A percentile compares a stretch with the other conserved stretches of the same genome.
phyloP scores from a whole-genome alignment of 1,140 invertebrate species.

The Leptopilina clavipes region DNA sequence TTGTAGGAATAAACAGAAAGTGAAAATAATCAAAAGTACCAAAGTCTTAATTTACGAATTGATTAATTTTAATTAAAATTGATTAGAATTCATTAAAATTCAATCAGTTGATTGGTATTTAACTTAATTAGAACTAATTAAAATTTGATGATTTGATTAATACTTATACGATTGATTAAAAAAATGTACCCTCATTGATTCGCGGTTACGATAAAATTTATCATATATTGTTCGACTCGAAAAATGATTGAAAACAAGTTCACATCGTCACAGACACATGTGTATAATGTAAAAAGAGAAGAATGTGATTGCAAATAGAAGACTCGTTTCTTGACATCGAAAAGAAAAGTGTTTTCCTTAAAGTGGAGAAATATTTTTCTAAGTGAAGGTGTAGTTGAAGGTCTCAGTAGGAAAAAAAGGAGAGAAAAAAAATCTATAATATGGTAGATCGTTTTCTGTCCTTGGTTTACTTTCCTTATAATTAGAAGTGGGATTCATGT shows the following conservation, averaged over 20 bases:
- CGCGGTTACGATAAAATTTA: too few species aligned
- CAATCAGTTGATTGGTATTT: too few species aligned
- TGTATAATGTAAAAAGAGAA: not conserved
- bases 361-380: slow-evolving; percentile 28
- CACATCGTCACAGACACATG: slow-evolving; percentile 25
- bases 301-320: not conserved
- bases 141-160: too few species aligned
- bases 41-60: too few species aligned
- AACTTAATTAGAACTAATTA: too few species aligned
- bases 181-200: too few species aligned
- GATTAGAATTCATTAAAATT: too few species aligned
- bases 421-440: not conserved
- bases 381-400: slow-evolving; percentile 34
- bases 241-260: slow-evolving; percentile 37
- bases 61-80: too few species aligned
- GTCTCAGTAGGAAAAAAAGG: not conserved
- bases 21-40: too few species aligned
- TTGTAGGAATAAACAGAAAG: too few species aligned
- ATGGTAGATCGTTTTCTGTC: slow-evolving; percentile 21
- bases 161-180: too few species aligned
- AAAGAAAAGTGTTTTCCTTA: slow-evolving; percentile 21
- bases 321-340: not conserved
- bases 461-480: slow-evolving; percentile 42
- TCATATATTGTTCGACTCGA: too few species aligned
- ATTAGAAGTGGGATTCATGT: slow-evolving; percentile 43